Evolutionary conservation across 1,140 invertebrate genomes (phyloP).

Genomic region (Drosophila repleta): DNA sequence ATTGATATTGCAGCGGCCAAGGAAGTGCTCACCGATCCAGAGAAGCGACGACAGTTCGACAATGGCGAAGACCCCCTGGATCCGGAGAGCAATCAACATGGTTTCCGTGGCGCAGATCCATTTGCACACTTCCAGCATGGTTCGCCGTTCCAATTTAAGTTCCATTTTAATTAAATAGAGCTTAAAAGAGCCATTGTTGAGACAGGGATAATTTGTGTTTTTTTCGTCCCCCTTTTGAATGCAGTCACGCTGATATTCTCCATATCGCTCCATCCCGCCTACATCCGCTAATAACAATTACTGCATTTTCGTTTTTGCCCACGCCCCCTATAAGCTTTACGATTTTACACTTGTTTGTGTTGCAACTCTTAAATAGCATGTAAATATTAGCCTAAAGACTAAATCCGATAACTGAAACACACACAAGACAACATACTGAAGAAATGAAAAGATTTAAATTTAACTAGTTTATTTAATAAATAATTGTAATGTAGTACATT

Average conservation of each 20-base stretch:
- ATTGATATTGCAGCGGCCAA: conserved; percentile 99
- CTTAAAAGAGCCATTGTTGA: conserved; percentile 53
- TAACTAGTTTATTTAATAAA: conserved; percentile 79
- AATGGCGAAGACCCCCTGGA: conserved; percentile 98
- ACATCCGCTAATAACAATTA: neutral
- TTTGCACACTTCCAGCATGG: conserved; percentile 95
- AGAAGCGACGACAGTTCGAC: conserved; percentile 97
- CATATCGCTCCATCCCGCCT: neutral
- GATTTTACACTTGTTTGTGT: conserved; percentile 69
- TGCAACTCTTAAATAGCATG: conserved; percentile 62
- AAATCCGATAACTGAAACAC: conserved; percentile 57
- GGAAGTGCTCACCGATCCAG: conserved; percentile 94
- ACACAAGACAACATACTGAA: conserved; percentile 49
- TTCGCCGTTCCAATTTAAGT: conserved; percentile 97
- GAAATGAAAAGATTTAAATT: conserved; percentile 62
- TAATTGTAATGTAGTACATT: conserved; percentile 81
- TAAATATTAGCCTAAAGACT: conserved; percentile 75
- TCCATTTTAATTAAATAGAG: conserved; percentile 92
- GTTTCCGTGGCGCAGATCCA: conserved; percentile 89
- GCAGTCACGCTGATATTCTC: conserved; percentile 16
- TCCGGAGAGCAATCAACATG: conserved; percentile 91
- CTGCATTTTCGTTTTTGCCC: conserved; percentile 16
- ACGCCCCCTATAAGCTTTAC: conserved; percentile 23
- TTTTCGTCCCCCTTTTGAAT: conserved; percentile 23
- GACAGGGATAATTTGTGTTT: conserved; percentile 22